Base-by-base conservation (phyloP, 2,888 invertebrate species). In the Lottia scabra region DNA sequence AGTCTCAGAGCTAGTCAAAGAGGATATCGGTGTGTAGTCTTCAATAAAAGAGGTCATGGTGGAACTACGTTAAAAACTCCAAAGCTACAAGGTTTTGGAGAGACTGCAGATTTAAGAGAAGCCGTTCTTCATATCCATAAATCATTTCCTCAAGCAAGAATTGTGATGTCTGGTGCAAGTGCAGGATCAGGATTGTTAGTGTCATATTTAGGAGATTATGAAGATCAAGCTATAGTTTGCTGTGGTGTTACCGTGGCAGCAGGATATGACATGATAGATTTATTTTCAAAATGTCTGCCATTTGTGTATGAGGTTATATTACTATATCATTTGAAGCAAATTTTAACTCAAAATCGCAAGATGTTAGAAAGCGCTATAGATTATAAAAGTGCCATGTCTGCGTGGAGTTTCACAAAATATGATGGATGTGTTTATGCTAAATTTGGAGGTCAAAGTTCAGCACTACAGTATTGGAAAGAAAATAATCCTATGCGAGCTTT, bases 181-280 rank as follows among this genome's bases (percentile, higher is more conserved):
- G 70, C 78, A 0, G 83, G 83, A 3, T 75, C 78, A n/a, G 80
- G 76, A 12, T 67, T 80, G 3, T 72, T 83, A 13, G 63, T 78
- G 26, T 80, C 83, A 13, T 83, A 83, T 64, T 65, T 83, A 16
- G 83, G 83, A 30, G 82, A 83, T 62, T 82, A 74, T 48, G 81
- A 80, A n/a, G 75, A 76, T 6, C 74, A 76, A 5, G 63, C 80
- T 15, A 67, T 74, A n/a, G 46, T 83, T 4, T 44, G 66, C 13
- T 76, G 77, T 5, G 76, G 72, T n/a, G 83, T 78, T n/a, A 75
- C 76, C 26, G 68, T 83, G 8, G 81, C 80, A 5, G 80, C 83
- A 38, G 72, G 71, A 0, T 83, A 79, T 65, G 81, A 82, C 45
- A 45, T 68, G 16, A 10, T 68, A 43, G 66, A 66, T 19, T 38